Base-by-base conservation (phyloP, 2,797 vertebrate genomes). In the Pipistrellus nathusii region DNA sequence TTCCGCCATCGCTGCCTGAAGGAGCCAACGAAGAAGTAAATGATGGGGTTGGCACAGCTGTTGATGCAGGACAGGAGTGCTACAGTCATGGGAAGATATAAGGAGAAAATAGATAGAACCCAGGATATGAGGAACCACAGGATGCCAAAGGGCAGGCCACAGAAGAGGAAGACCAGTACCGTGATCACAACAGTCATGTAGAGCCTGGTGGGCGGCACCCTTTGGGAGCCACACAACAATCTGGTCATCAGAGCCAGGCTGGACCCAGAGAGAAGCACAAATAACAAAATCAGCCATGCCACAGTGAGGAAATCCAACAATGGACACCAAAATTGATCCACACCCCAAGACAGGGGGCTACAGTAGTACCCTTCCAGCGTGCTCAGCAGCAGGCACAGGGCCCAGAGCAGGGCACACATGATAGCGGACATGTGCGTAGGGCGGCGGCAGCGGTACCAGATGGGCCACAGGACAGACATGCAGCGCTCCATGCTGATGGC, bases 391-490 rank as follows among this genome's bases (percentile, higher is more conserved):
- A 98, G 66, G 14, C 98, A 97, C 9, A 97, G 27, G 1, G 11
- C 18, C 38, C 97, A 98, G 84, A 97, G 94, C 66, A 96, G 7
- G 17, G 77, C 2, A 0, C 97, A 98, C 53, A 84, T 30, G 32
- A 68, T 0, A 4, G 41, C 27, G 0, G 97, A 98, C 12, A 93
- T 6, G 59, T 83, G 73, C 38, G 38, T 86, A 0, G 97, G 98
- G 30, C 95, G 97, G 53, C 83, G 96, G 14, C 94, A 97, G 69
- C 96, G 97, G 94, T 97, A 97, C 98, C 97, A 98, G 64, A 98
- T 53, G 0, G 97, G 98, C 0, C 82, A 55, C 53, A 55, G 53
- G 62, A 97, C 95, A 0, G 97, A 97, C 15, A 98, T 32, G 38
- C 97, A 98, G 73, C 97, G 15, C 93, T 98, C 97, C 0, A 96